Evolutionary conservation across 2,888 invertebrate genomes (phyloP).

Genomic region (Drosophila demipolita): DNA sequence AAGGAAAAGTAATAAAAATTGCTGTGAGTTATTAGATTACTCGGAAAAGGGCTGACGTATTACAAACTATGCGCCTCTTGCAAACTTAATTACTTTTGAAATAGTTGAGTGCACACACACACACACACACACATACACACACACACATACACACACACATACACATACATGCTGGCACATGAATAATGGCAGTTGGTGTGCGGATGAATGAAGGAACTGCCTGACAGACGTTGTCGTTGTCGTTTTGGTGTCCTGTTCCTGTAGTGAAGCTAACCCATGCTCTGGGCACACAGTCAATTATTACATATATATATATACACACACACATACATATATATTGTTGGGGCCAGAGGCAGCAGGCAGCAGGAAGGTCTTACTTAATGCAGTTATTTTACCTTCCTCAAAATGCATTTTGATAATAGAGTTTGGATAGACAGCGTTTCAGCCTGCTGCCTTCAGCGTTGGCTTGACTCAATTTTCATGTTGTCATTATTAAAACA

Average conservation of each 20-base stretch:
- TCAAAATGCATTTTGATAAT: constrained; percentile 57
- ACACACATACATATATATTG: constrained; percentile 18
- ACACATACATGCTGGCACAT: constrained; percentile 32
- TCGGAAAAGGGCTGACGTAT: constrained; percentile 57
- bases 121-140: constrained; percentile 1
- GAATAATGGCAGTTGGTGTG: constrained; percentile 50
- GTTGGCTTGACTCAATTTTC: constrained; percentile 28
- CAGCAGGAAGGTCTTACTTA: constrained; percentile 34
- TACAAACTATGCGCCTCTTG: constrained; percentile 47
- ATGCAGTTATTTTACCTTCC: constrained; percentile 34
- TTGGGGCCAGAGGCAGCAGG: constrained; percentile 3
- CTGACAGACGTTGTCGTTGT: constrained; percentile 3
- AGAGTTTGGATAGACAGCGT: constrained; percentile 33
- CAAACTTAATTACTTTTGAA: constrained; percentile 78
- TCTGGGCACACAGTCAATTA: constrained; percentile 42
- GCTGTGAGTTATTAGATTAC: constrained; percentile 72
- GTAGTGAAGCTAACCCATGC: constrained; percentile 11
- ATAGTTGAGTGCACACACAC: constrained; percentile 59
- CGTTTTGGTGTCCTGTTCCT: constrained; percentile 9
- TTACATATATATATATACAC: constrained; percentile 26
- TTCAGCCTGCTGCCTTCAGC: not conserved
- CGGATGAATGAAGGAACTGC: constrained; percentile 25
- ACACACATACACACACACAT: constrained; percentile 13
- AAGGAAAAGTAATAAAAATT: not conserved
- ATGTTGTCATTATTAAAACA: constrained; percentile 26